These are phyloP conservation scores for Cyanoderma ruficeps DNA, from an alignment of 2,113 vertebrate species.

Conservation along the genomic window DNA sequence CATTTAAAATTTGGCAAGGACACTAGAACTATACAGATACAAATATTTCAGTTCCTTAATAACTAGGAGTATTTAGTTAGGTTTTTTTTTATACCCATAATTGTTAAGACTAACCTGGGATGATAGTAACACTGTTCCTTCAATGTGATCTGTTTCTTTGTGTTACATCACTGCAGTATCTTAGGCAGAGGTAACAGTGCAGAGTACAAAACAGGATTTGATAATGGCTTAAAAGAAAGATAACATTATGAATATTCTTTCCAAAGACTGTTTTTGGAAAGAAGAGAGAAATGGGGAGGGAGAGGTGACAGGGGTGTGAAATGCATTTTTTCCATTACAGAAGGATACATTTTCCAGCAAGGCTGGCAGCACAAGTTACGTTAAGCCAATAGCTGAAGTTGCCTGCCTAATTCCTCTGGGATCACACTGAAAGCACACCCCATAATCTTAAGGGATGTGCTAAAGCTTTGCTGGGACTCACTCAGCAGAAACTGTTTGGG, in stretches of 20 bases:
- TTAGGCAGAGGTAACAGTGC: not conserved
- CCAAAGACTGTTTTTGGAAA: not conserved
- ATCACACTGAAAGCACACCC: constrained; percentile 59
- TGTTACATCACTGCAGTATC: not conserved
- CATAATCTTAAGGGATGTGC: constrained; percentile 63
- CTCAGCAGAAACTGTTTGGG: constrained; percentile 68
- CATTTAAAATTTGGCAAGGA: not conserved
- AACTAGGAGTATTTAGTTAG: not conserved
- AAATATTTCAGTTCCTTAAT: not conserved
- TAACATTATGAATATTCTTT: constrained; percentile 19
- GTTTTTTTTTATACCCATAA: not conserved
- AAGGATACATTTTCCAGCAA: constrained; percentile 37
- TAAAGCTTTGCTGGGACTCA: constrained; percentile 68
- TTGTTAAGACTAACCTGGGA: not conserved
- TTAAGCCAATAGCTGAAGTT: constrained; percentile 61
- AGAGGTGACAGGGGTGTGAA: constrained; percentile 6
- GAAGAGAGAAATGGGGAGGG: not conserved
- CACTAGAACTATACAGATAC: not conserved
- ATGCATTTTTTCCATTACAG: constrained; percentile 29
- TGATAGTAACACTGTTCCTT: not conserved
- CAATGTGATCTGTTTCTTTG: not conserved
- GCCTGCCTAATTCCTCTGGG: constrained; percentile 58
- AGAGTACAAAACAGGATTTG: constrained; percentile 17
- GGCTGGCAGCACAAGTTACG: constrained; percentile 43
- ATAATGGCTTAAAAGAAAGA: constrained; percentile 13